Conservation (phyloP, 2,113 vertebrate species). For the Hemicordylus capensis region DNA sequence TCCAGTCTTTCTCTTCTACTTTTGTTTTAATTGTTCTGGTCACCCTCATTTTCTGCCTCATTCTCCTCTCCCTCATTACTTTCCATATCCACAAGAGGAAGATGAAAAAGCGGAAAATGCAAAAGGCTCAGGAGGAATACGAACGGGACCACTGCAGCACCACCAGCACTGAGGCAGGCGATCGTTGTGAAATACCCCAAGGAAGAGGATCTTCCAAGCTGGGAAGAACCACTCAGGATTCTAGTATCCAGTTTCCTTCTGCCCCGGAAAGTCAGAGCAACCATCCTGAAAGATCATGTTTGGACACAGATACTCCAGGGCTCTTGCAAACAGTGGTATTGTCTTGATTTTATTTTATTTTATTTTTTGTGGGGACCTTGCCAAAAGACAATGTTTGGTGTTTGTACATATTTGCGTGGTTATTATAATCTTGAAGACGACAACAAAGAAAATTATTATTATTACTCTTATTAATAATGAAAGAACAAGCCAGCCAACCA, state of each 20-base stretch:
- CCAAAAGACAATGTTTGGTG: slow-evolving; percentile 67
- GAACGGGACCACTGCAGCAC: slow-evolving; percentile 91
- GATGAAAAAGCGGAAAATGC: slow-evolving; percentile 96
- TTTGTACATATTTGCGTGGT: slow-evolving; percentile 82
- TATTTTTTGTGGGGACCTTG: slow-evolving; percentile 45
- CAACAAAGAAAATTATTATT: slow-evolving; percentile 49
- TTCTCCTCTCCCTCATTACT: slow-evolving; percentile 93
- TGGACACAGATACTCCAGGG: slow-evolving; percentile 77
- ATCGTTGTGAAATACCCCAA: slow-evolving; percentile 53
- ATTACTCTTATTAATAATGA: slow-evolving; percentile 67
- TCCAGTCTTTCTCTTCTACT: slow-evolving; percentile 93
- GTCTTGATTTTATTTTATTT: slow-evolving; percentile 76
- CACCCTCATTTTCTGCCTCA: slow-evolving; percentile 89
- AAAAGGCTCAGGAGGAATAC: slow-evolving; percentile 94
- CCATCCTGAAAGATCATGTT: slow-evolving; percentile 63
- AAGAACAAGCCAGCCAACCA: slow-evolving; percentile 54
- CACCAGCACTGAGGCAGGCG: slow-evolving; percentile 39
- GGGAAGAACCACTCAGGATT: slow-evolving; percentile 74
- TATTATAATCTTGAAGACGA: slow-evolving; percentile 77
- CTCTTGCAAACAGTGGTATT: slow-evolving; percentile 82
- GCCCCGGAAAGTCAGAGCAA: slow-evolving; percentile 56
- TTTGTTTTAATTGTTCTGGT: slow-evolving; percentile 93
- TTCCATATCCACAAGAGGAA: slow-evolving; percentile 96
- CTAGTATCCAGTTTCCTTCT: slow-evolving; percentile 60
- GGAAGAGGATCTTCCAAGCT: slow-evolving; percentile 69